phyloP scores from a whole-genome alignment of 2,797 vertebrate genomes.

The Smutsia gigantea region DNA sequence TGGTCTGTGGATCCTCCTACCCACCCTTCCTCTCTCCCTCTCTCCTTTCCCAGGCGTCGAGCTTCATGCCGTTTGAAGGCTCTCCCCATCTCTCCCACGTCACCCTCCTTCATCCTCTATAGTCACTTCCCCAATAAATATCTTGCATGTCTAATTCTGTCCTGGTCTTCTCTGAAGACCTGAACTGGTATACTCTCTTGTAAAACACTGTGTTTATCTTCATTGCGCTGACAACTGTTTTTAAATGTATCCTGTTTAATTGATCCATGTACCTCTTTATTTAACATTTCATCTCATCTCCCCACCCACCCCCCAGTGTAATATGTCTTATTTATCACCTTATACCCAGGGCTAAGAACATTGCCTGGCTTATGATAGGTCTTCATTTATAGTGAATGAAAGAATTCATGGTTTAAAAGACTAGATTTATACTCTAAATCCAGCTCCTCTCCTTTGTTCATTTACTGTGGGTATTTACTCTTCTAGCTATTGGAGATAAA shows the following conservation, averaged over 20 bases:
- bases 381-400: neutral
- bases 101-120: neutral
- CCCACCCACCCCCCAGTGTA: neutral
- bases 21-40: neutral
- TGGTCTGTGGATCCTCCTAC: neutral
- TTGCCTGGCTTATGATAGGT: neutral
- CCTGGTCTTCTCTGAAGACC: neutral
- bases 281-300: neutral
- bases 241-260: neutral
- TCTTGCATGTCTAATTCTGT: neutral
- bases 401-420: neutral
- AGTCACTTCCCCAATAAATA: neutral
- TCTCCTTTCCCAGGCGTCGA: neutral
- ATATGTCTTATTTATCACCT: neutral
- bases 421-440: neutral
- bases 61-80: neutral
- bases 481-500: neutral
- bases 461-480: neutral
- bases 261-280: neutral
- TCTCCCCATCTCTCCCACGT: neutral
- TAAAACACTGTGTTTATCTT: neutral
- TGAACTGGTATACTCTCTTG: neutral
- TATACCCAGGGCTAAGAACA: neutral
- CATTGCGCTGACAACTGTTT: neutral
- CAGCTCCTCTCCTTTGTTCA: neutral